Evolutionary conservation across 1,140 invertebrate species (phyloP), one percentile per base, ranked within the genome.

Genomic region (Aporrectodea caliginosa): DNA sequence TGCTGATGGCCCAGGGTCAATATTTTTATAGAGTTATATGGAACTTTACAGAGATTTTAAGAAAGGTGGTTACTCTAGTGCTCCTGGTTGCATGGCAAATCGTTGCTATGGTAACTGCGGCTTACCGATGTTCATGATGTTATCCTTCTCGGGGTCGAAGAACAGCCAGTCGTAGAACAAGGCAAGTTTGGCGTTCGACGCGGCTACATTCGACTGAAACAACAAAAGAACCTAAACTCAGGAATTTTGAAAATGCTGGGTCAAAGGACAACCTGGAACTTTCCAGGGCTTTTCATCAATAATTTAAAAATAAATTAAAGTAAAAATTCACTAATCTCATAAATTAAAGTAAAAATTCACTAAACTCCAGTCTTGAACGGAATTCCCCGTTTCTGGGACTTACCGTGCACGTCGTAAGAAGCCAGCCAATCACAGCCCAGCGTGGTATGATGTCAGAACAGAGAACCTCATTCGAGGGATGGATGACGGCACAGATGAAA

Each of bases 81-180:
- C n/a, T n/a, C n/a, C n/a, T n/a, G n/a, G n/a, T n/a, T n/a, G n/a
- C n/a, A n/a, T n/a, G n/a, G n/a, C n/a, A n/a, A n/a, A n/a, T n/a
- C n/a, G n/a, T n/a, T n/a, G n/a, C n/a, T 30, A 27, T 73, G 22
- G 1, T 1, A 73, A 16, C 27, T 75, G n/a, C n/a, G 6, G 78
- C 84, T 87, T 86, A 91, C 91, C 91, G 84, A 98, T 97, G 87
- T 98, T 98, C 97, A 98, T 99, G 81, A 99, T 99, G 86, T 97
- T 98, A 88, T 98, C 97, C 88, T 95, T 95, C 77, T 95, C 93
- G 34, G 94, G 92, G 85, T 98, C 96, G 88, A 95, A 98, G 87
- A 98, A 95, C 2, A 98, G 89, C 97, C 97, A 99, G 89, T 99
- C 97, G 88, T 97, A 98, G 88, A 99, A 98, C 16, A 98, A 89